Conservation (phyloP, 1,140 invertebrate species). For the Drosophila insularis region DNA sequence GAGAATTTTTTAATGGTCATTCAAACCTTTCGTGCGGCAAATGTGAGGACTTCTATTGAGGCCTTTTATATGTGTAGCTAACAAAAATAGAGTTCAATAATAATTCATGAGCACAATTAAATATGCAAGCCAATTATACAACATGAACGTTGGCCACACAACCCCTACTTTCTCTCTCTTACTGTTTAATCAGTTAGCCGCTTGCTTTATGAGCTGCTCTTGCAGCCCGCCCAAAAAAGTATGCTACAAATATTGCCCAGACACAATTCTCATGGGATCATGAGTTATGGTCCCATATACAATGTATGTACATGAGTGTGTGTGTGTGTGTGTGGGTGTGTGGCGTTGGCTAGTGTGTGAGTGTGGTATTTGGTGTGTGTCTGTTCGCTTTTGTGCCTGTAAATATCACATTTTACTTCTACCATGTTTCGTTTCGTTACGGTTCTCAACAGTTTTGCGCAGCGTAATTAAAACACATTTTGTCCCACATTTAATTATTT, state of each 20-base stretch:
- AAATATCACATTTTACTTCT: slow-evolving; percentile 36
- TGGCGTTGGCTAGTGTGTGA: neutral
- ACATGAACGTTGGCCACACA: neutral
- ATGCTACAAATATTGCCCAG: slow-evolving; percentile 7
- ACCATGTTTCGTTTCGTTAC: slow-evolving; percentile 18
- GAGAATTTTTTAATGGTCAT: neutral
- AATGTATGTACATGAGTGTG: slow-evolving; percentile 9
- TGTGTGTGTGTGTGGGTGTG: slow-evolving; percentile 2
- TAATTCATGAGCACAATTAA: slow-evolving; percentile 50
- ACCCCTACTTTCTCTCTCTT: neutral
- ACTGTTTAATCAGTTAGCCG: neutral
- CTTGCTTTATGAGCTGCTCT: neutral
- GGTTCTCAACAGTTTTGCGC: slow-evolving; percentile 30
- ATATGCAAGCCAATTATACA: slow-evolving; percentile 68
- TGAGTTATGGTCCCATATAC: slow-evolving; percentile 12
- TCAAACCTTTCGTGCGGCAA: neutral
- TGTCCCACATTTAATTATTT: slow-evolving; percentile 75
- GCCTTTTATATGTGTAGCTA: neutral
- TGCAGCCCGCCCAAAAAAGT: neutral
- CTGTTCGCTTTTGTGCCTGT: slow-evolving; percentile 22
- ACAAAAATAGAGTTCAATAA: slow-evolving; percentile 32
- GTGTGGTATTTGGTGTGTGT: slow-evolving; percentile 1
- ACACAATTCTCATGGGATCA: slow-evolving; percentile 2
- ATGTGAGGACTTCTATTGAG: neutral
- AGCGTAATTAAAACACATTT: slow-evolving; percentile 74